These are phyloP conservation scores for Chymomyza caudatula DNA, from an alignment of 2,888 invertebrate species.

Conservation along the genomic window DNA sequence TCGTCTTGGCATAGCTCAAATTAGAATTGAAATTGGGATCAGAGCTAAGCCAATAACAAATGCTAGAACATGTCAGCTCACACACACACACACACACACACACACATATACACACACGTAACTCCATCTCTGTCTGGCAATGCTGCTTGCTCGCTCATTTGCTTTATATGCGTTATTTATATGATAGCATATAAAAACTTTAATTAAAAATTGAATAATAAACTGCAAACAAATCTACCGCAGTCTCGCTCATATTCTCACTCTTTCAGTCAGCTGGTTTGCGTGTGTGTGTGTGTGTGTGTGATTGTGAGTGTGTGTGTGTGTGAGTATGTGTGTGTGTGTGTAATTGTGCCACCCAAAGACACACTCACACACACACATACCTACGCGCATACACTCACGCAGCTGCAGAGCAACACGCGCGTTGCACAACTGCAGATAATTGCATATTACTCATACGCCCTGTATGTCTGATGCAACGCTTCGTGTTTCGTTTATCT, in stretches of 20 bases:
- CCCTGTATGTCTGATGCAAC: conserved; percentile 13
- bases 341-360: too few species aligned
- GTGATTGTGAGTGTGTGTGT: too few species aligned
- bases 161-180: conserved; percentile 33
- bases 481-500: conserved; percentile 22
- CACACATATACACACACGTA: background rate
- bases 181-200: conserved; percentile 37
- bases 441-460: conserved; percentile 60
- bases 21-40: too few species aligned
- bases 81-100: too few species aligned
- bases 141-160: conserved; percentile 18
- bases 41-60: background rate
- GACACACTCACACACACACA: background rate
- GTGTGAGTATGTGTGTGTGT: too few species aligned
- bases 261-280: too few species aligned
- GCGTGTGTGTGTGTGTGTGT: too few species aligned
- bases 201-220: conserved; percentile 56
- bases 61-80: background rate
- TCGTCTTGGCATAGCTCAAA: too few species aligned
- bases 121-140: background rate
- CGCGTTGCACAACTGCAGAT: conserved; percentile 21
- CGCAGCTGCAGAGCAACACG: background rate
- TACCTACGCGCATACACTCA: background rate
- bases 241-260: conserved; percentile 8
- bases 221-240: conserved; percentile 15